Evolutionary conservation across 2,888 invertebrate genomes (phyloP).

Genomic region (Pocota personata): DNA sequence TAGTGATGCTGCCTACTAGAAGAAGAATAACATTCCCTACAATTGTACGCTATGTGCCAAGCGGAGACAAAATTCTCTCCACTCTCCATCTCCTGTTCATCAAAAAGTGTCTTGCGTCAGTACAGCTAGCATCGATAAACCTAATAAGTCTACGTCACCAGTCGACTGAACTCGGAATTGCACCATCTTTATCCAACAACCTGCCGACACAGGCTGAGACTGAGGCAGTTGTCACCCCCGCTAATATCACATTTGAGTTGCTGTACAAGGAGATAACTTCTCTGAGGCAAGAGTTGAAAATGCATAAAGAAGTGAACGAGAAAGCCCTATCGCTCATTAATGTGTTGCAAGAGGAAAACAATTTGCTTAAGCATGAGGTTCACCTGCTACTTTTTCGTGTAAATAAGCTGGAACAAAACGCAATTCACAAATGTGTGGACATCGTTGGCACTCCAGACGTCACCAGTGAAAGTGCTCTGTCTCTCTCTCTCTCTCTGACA

Average conservation of each 20-base stretch:
- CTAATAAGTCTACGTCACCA: too few relatives aligned
- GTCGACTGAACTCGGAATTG: too few relatives aligned
- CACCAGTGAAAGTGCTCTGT: not conserved
- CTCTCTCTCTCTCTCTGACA: not conserved
- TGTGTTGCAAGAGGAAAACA: not conserved
- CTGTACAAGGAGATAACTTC: not conserved
- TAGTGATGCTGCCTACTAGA: not conserved
- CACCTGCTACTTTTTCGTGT: not conserved
- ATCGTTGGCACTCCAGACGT: not conserved
- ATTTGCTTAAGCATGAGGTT: not conserved
- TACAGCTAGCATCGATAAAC: not conserved
- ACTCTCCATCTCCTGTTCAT: not conserved
- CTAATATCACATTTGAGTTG: not conserved
- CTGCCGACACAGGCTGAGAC: not conserved
- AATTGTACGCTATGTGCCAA: not conserved
- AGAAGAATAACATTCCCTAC: not conserved
- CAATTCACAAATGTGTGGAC: not conserved
- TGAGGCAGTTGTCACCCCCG: not conserved
- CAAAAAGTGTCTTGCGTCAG: not conserved
- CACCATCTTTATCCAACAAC: not conserved
- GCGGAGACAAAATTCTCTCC: not conserved
- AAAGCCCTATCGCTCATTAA: not conserved
- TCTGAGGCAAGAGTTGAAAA: not conserved
- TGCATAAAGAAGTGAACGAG: not conserved
- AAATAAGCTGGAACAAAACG: not conserved